Evolutionary conservation across 2,888 invertebrate genomes (phyloP).

Genomic region (Saturnia japonica): DNA sequence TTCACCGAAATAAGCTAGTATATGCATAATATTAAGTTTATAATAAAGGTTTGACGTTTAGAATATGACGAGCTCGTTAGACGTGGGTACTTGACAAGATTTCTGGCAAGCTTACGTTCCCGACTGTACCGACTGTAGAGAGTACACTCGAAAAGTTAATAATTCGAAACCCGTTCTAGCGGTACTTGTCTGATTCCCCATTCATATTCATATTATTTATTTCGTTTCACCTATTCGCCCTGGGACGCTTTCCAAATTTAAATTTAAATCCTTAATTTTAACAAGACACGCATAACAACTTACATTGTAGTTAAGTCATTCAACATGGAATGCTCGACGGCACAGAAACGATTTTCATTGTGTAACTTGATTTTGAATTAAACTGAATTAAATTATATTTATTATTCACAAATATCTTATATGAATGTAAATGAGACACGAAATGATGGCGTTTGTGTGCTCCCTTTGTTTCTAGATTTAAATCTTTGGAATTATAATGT

Average conservation of each 20-base stretch:
- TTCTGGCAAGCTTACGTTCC: slow-evolving; percentile 41
- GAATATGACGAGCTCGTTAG: slow-evolving; percentile 65
- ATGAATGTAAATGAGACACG: slow-evolving; percentile 73
- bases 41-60: slow-evolving; percentile 43
- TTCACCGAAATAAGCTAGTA: not conserved
- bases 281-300: slow-evolving; percentile 68
- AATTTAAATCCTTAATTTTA: slow-evolving; percentile 77
- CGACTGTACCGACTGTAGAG: slow-evolving; percentile 51
- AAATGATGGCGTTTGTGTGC: slow-evolving; percentile 64
- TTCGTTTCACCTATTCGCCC: slow-evolving; percentile 77
- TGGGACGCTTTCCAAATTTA: slow-evolving; percentile 64
- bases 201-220: slow-evolving; percentile 81
- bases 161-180: slow-evolving; percentile 73
- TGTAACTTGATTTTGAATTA: slow-evolving; percentile 62
- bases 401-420: slow-evolving; percentile 72
- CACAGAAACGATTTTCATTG: slow-evolving; percentile 72
- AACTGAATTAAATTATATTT: slow-evolving; percentile 63
- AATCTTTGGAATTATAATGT: not conserved
- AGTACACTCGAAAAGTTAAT: slow-evolving; percentile 77
- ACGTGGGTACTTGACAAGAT: slow-evolving; percentile 48
- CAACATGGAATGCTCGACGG: slow-evolving; percentile 65
- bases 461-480: slow-evolving; percentile 46
- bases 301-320: slow-evolving; percentile 41
- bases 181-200: slow-evolving; percentile 73
- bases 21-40: not conserved